Conservation (phyloP, 2,888 invertebrate genomes). For the Diarsia dahlii region DNA sequence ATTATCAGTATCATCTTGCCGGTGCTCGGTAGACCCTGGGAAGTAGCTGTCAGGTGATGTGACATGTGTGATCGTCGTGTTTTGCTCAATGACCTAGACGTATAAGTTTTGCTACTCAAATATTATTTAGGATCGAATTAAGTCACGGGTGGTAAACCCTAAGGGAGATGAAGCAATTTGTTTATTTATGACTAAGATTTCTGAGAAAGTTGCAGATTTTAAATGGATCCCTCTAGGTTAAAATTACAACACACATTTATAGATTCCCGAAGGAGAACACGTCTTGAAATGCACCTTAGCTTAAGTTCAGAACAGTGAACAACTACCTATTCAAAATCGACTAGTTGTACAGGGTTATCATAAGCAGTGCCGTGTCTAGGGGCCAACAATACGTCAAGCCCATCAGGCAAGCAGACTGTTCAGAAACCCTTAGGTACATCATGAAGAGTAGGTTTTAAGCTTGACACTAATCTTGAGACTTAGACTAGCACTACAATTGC, state of each 20-base stretch:
- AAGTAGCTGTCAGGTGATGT: slow-evolving; percentile 35
- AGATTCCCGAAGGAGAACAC: not conserved
- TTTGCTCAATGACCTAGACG: no score
- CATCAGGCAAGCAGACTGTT: no score
- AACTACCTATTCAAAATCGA: not conserved
- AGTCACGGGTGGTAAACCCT: not conserved
- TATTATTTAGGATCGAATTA: not conserved
- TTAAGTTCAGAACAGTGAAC: not conserved
- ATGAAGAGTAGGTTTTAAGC: no score
- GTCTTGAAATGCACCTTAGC: not conserved
- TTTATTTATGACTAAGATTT: not conserved
- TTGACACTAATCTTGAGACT: no score
- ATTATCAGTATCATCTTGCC: slow-evolving; percentile 64
- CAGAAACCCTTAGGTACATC: no score
- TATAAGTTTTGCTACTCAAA: slow-evolving; percentile 36
- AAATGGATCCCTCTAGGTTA: not conserved
- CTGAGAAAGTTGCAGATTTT: not conserved
- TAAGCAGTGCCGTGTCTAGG: no score
- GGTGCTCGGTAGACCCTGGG: slow-evolving; percentile 57
- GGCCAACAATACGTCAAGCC: no score
- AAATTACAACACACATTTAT: not conserved
- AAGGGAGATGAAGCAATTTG: not conserved
- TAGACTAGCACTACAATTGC: not conserved
- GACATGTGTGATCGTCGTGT: slow-evolving; percentile 20
- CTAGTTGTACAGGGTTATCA: not conserved